Conservation (phyloP, 2,113 vertebrate genomes). For the Seriola aureovittata region DNA sequence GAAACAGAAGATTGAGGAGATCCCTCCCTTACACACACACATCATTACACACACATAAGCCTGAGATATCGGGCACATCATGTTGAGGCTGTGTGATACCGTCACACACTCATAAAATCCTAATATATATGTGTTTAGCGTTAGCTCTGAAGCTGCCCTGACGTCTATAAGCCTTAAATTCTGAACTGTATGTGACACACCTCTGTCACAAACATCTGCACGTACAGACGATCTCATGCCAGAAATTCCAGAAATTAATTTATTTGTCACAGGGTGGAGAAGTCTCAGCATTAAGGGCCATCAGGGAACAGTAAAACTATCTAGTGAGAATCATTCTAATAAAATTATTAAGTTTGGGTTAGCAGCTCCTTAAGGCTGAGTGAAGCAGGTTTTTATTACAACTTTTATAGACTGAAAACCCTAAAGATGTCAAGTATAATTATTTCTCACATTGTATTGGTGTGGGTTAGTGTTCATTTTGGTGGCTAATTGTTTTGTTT, state of each 20-base stretch:
- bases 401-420: neutral
- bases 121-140: neutral
- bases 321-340: neutral
- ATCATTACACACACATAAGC: conserved; percentile 6
- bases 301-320: neutral
- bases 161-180: conserved; percentile 1
- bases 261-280: conserved; percentile 3
- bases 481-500: neutral
- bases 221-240: neutral
- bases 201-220: conserved; percentile 1
- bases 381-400: conserved; percentile 14
- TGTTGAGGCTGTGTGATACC: conserved; percentile 1
- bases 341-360: conserved; percentile 2
- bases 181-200: conserved; percentile 8
- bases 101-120: conserved; percentile 28
- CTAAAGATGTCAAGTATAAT: conserved; percentile 7
- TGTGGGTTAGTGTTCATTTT: neutral
- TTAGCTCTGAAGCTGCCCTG: conserved; percentile 12
- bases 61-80: conserved; percentile 14
- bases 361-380: conserved; percentile 8
- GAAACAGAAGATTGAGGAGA: conserved; percentile 52
- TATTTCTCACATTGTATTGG: neutral
- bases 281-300: neutral
- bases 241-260: neutral
- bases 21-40: conserved; percentile 38